phyloP scores from a whole-genome alignment of 2,888 invertebrate genomes.

The Leptinotarsa tumamoca region DNA sequence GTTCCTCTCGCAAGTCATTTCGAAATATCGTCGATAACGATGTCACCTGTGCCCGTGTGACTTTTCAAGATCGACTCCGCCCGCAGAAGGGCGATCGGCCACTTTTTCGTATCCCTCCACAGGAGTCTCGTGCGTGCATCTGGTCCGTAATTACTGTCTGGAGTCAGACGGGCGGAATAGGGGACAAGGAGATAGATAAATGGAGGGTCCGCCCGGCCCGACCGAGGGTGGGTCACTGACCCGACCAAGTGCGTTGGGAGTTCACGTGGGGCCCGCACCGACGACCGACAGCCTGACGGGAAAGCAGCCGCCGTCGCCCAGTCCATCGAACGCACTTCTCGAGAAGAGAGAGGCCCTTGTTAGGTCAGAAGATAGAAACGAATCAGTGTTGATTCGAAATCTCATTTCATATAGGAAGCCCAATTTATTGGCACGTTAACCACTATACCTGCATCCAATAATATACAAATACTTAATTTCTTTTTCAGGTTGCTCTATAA shows the following conservation, averaged over 20 bases:
- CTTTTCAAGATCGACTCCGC: too few species aligned
- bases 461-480: too few species aligned
- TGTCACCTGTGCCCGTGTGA: too few species aligned
- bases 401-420: too few species aligned
- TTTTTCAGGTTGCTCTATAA: too few species aligned
- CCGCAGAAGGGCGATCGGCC: not conserved
- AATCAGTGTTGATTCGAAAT: not conserved
- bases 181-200: too few species aligned
- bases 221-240: slow-evolving; percentile 37
- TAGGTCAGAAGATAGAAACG: not conserved
- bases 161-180: not conserved
- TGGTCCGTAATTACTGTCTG: not conserved
- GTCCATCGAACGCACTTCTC: not conserved
- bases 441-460: too few species aligned
- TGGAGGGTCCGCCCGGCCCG: slow-evolving; percentile 3
- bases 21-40: too few species aligned
- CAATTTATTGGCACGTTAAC: too few species aligned
- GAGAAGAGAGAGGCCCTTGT: not conserved
- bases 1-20: too few species aligned
- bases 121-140: not conserved
- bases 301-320: slow-evolving; percentile 1
- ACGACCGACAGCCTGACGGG: slow-evolving; percentile 16
- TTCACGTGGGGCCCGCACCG: slow-evolving; percentile 43
- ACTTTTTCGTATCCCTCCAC: slow-evolving; percentile 4
- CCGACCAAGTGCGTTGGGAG: slow-evolving; percentile 31